Base-by-base conservation (phyloP, 1,140 invertebrate species). In the Drosophila kohkoa region DNA sequence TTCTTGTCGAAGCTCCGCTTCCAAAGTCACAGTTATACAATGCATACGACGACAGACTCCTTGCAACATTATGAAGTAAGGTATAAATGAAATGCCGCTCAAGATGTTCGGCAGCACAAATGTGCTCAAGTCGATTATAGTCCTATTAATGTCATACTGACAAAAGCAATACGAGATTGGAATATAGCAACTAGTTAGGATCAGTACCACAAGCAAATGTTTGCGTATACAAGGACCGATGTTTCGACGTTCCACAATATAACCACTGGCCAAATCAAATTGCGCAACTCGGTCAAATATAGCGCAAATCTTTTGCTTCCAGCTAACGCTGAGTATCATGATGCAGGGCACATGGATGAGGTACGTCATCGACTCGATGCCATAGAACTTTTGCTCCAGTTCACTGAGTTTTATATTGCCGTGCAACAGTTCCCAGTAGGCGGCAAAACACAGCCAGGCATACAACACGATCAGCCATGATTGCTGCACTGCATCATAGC, bases 31-130 rank as follows among this genome's bases (percentile, higher is more conserved):
- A 1, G 49, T 79, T 6, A 86, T 16, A 10, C 30, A 38, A 1
- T 60, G 30, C 4, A 86, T 54, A 0, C 82, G 78, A 35, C 63
- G 51, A 0, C 48, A 28, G 16, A 79, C 52, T 1, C 75, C 82
- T 10, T 72, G 71, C 1, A 88, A 51, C 2, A 87, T 38, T 0
- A 67, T 54, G 15, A 80, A 87, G 35, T 87, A 87, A 16, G 67
- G 69, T 0, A 83, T n/a, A 5, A 87, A 74, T 1, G 83, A 87
- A 7, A 83, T 15, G 20, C 69, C 38, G 3, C 63, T 83, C 5
- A 87, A 13, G 5, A 80, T 45, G 16, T 88, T 87, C 1, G 82
- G 82, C 13, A 80, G 10, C 5, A 82, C 69, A 69, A 69, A 87
- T 11, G 77, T 77, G 10, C 66, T 72, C 11, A 77, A 57, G 13